phyloP scores from a whole-genome alignment of 2,888 invertebrate species.

The Tenthredo amoena region DNA sequence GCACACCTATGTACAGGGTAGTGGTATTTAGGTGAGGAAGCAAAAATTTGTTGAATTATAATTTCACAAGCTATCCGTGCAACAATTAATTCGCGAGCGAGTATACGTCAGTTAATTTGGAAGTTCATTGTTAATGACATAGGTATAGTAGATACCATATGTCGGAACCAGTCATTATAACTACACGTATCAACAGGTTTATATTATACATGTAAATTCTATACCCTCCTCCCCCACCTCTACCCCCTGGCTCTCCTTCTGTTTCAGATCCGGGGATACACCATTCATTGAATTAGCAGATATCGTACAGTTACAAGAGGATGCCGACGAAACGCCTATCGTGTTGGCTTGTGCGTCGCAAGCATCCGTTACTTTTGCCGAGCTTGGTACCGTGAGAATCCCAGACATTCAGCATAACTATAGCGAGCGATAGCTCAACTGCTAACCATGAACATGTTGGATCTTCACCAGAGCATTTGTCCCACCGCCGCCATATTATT shows the following conservation, averaged over 20 bases:
- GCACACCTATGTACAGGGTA: slow-evolving; percentile 70
- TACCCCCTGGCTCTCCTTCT: neutral
- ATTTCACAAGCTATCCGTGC: neutral
- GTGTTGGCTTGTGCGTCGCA: slow-evolving; percentile 72
- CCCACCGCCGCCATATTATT: no score
- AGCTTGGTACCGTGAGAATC: slow-evolving; percentile 70
- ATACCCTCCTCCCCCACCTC: slow-evolving; percentile 7
- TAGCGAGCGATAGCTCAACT: neutral
- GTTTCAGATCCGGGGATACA: slow-evolving; percentile 68
- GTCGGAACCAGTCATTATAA: slow-evolving; percentile 7
- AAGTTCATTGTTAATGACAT: neutral
- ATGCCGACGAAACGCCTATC: slow-evolving; percentile 69
- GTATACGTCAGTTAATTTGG: neutral
- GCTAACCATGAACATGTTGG: neutral
- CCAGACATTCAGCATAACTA: slow-evolving; percentile 64
- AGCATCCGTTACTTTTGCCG: slow-evolving; percentile 71
- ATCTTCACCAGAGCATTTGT: neutral
- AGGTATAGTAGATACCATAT: slow-evolving; percentile 1
- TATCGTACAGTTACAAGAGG: slow-evolving; percentile 71
- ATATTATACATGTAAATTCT: slow-evolving; percentile 17
- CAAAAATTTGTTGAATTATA: slow-evolving; percentile 39
- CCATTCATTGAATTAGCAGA: slow-evolving; percentile 69
- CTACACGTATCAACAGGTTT: neutral
- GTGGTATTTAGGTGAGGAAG: slow-evolving; percentile 69
- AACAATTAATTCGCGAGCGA: no score